These are phyloP conservation scores for Picathartes gymnocephalus DNA, from an alignment of 2,113 vertebrate genomes.

Conservation along the genomic window DNA sequence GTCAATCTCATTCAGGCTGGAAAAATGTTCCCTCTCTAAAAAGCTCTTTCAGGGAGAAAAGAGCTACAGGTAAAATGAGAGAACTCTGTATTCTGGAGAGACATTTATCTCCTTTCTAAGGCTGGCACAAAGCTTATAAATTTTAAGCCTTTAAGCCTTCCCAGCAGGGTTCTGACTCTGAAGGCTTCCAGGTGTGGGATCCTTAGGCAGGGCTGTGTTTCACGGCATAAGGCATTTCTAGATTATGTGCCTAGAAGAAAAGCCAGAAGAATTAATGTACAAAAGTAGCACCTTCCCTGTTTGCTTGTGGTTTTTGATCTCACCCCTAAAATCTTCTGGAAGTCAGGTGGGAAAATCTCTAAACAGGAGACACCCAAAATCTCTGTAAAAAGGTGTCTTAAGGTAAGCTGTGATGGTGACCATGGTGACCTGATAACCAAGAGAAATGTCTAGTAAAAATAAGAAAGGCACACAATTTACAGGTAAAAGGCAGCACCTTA, in stretches of 20 bases:
- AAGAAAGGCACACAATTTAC: not conserved
- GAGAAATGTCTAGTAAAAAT: not conserved
- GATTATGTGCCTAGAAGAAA: not conserved
- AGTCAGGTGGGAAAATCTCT: not conserved
- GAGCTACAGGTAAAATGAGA: not conserved
- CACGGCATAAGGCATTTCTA: not conserved
- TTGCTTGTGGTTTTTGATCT: not conserved
- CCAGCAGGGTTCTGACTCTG: not conserved
- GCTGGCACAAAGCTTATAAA: not conserved
- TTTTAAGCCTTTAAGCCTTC: not conserved
- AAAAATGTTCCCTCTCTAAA: not conserved
- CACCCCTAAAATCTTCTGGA: not conserved
- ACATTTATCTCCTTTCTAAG: not conserved
- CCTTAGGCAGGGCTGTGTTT: not conserved
- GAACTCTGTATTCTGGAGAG: not conserved
- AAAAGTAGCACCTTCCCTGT: not conserved
- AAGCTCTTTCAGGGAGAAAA: not conserved
- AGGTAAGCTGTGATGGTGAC: not conserved
- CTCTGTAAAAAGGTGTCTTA: not conserved
- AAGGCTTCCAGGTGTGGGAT: not conserved
- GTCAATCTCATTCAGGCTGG: not conserved
- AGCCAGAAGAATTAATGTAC: not conserved
- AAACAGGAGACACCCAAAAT: not conserved
- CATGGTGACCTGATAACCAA: not conserved
- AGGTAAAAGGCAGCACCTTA: not conserved